Evolutionary conservation across 2,113 vertebrate genomes (phyloP), one percentile per base, ranked within the genome.

Genomic region (Tachuris rubrigastra): DNA sequence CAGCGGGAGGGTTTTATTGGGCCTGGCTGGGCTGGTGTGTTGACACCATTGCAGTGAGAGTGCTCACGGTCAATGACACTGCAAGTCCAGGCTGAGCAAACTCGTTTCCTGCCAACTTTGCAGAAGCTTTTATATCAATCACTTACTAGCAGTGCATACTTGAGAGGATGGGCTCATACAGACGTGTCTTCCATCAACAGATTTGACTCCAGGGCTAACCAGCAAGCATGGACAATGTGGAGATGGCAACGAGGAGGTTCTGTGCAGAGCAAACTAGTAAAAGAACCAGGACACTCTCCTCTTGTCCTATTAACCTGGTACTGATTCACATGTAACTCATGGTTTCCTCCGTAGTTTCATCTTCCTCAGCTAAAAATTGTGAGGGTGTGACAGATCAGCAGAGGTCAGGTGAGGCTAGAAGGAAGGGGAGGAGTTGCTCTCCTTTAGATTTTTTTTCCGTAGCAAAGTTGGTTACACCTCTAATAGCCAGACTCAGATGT

Each of bases 331-430:
- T 46, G 3, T 35, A 93, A 88, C 44, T 76, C 87, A 71, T 46
- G 56, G 3, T 81, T 96, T 91, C 72, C 42, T 68, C 42, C 81
- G 47, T 35, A 84, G 78, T 90, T 97, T 95, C 72, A 60, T 93
- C 73, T 90, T 81, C 68, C 72, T 88, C 83, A 94, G 65, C 79
- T 90, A 18, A 74, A 93, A 93, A 41, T 8, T 19, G 33, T 49
- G 67, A 90, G 90, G 87, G 92, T 81, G 95, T 92, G 95, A 67
- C 56, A 0, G 92, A 95, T 96, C 78, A 84, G 68, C 90, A 84
- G 93, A 94, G 78, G 88, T 95, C 79, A 89, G 87, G 78, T 85
- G 78, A 96, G 80, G 77, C 41, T 80, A 79, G 20, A 8, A 93
- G 44, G 44, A 77, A 94, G 72, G 69, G 93, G 85, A 96, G 90